phyloP scores from a whole-genome alignment of 2,888 invertebrate species.

The Rhorus exstirpatorius region DNA sequence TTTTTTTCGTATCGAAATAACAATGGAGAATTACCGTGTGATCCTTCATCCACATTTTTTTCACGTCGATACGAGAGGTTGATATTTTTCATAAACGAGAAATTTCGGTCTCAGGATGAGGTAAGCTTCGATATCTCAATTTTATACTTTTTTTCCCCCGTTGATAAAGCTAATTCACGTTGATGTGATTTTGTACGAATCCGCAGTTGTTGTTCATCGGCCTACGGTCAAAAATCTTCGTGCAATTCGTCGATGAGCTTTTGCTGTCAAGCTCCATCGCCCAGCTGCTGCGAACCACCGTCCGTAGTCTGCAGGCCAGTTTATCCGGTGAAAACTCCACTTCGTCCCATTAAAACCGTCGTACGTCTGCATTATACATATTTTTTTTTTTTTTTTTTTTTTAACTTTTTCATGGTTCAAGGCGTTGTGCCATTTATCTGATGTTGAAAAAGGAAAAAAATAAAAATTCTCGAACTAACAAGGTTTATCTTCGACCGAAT shows the following conservation, averaged over 20 bases:
- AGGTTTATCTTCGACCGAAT: conserved; percentile 77
- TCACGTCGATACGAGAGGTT: background rate
- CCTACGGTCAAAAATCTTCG: conserved; percentile 5
- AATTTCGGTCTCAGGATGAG: conserved; percentile 41
- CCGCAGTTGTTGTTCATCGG: conserved; percentile 22
- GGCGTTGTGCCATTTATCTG: background rate
- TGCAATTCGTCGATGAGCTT: conserved; percentile 32
- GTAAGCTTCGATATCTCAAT: conserved; percentile 18
- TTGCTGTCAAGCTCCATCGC: conserved; percentile 32
- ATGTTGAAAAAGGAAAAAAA: background rate
- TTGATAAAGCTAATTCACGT: background rate
- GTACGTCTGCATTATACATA: conserved; percentile 59
- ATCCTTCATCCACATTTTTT: background rate
- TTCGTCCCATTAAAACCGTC: conserved; percentile 71
- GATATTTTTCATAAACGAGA: background rate
- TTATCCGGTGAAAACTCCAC: conserved; percentile 46
- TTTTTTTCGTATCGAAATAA: background rate
- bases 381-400: background rate
- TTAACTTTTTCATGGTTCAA: background rate
- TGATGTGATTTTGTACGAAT: background rate
- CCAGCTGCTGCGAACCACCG: conserved; percentile 37
- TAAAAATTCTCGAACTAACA: conserved; percentile 1
- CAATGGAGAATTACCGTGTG: conserved; percentile 1
- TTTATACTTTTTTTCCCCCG: background rate
- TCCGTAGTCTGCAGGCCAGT: conserved; percentile 50